Percentiles rank a stretch among this genome's conserved stretches.
Conservation (phyloP, 2,797 vertebrate genomes). For the Periparus ater region DNA sequence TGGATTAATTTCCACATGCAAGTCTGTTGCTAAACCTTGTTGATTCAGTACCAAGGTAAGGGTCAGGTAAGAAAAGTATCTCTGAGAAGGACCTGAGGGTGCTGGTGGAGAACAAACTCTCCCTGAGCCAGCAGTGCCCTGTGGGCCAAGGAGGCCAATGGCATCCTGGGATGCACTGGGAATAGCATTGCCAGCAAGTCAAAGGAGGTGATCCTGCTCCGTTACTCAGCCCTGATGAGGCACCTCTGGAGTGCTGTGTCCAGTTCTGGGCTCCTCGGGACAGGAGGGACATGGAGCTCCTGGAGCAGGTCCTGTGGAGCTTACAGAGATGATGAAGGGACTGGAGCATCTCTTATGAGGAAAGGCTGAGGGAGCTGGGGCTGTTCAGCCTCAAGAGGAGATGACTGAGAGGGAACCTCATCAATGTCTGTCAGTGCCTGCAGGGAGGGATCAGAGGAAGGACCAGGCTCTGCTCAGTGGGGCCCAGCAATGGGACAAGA, state of each 20-base stretch:
- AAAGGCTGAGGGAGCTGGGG: too few relatives aligned
- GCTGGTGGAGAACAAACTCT: background rate
- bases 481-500: too few relatives aligned
- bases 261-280: background rate
- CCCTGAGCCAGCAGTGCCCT: background rate
- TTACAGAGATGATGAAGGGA: too few relatives aligned
- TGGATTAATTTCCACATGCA: background rate
- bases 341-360: too few relatives aligned
- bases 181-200: background rate
- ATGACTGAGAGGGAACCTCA: too few relatives aligned
- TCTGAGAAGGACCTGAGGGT: background rate
- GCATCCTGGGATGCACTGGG: background rate
- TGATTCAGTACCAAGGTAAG: background rate
- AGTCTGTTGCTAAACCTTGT: background rate
- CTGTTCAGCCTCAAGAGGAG: too few relatives aligned
- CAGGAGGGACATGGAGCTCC: too few relatives aligned
- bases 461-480: too few relatives aligned
- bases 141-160: background rate
- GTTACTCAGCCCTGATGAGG: background rate
- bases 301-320: too few relatives aligned
- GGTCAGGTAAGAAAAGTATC: background rate
- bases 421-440: too few relatives aligned
- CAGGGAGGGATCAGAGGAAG: too few relatives aligned
- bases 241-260: background rate
- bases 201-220: background rate